These are phyloP conservation scores for Noctua comes DNA, from an alignment of 2,888 invertebrate genomes.

Conservation along the genomic window DNA sequence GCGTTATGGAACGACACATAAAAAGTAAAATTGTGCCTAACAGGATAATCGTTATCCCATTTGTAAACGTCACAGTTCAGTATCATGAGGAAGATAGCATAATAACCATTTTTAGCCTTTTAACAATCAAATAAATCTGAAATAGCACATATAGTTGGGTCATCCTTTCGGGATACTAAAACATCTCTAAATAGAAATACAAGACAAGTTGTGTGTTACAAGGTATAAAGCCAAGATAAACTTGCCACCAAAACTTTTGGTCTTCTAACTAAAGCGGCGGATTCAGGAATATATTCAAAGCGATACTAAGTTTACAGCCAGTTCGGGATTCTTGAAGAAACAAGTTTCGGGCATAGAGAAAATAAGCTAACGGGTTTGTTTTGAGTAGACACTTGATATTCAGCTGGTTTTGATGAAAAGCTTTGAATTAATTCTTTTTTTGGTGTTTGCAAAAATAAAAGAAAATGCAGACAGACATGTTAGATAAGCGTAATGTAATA, in stretches of 20 bases:
- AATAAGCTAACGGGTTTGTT: slow-evolving; percentile 16
- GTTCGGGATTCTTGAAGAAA: neutral
- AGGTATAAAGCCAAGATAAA: slow-evolving; percentile 32
- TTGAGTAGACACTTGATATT: slow-evolving; percentile 15
- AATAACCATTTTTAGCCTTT: neutral
- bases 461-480: neutral
- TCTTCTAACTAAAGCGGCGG: slow-evolving; percentile 1
- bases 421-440: neutral
- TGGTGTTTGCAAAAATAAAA: neutral
- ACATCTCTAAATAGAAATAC: slow-evolving; percentile 1
- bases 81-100: slow-evolving; percentile 1
- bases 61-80: neutral
- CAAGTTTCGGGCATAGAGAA: slow-evolving; percentile 23
- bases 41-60: neutral
- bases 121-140: neutral
- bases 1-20: too few relatives aligned
- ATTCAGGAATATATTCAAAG: slow-evolving; percentile 29
- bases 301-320: neutral
- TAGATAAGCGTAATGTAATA: neutral
- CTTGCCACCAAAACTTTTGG: slow-evolving; percentile 14
- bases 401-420: neutral
- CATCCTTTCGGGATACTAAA: neutral
- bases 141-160: neutral
- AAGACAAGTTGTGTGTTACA: neutral
- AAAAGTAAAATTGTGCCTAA: neutral